These are phyloP conservation scores for Corvus hawaiiensis DNA, from an alignment of 2,113 vertebrate genomes.

Conservation along the genomic window DNA sequence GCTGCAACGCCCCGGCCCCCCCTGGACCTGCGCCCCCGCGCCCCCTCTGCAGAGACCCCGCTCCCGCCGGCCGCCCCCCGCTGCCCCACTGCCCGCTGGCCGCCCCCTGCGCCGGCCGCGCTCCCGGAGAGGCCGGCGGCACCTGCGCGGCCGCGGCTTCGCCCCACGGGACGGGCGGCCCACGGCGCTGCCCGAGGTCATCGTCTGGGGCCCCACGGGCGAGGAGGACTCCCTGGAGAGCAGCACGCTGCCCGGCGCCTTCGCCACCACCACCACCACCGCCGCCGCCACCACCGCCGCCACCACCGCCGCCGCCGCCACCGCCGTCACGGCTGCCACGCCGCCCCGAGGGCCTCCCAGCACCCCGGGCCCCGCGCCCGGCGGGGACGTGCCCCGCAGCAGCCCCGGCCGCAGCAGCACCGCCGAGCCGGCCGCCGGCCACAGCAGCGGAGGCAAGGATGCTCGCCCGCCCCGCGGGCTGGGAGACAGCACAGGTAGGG, in stretches of 20 bases:
- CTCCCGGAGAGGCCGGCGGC: conserved; percentile 41
- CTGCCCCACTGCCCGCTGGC: neutral
- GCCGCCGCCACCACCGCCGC: neutral
- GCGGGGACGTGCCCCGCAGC: neutral
- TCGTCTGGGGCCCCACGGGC: conserved; percentile 76
- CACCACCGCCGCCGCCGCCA: neutral
- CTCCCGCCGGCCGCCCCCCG: conserved; percentile 20
- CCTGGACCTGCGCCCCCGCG: conserved; percentile 44
- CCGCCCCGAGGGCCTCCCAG: conserved; percentile 41
- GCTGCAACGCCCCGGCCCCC: neutral
- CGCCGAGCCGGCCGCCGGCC: conserved; percentile 56
- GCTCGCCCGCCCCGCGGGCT: conserved; percentile 63
- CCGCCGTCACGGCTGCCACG: neutral
- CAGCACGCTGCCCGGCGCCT: conserved; percentile 61
- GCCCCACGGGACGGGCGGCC: conserved; percentile 33
- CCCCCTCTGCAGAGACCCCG: conserved; percentile 2
- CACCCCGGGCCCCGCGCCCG: conserved; percentile 11
- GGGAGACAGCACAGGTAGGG: conserved; percentile 77
- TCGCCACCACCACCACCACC: conserved; percentile 26
- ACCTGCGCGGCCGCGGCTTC: conserved; percentile 39
- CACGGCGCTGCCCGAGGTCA: conserved; percentile 70
- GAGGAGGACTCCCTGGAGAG: conserved; percentile 69
- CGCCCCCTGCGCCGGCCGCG: neutral
- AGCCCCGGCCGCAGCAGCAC: conserved; percentile 62
- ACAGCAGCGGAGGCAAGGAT: conserved; percentile 56